phyloP scores from a whole-genome alignment of 2,888 invertebrate genomes.

The Rutpela maculata region DNA sequence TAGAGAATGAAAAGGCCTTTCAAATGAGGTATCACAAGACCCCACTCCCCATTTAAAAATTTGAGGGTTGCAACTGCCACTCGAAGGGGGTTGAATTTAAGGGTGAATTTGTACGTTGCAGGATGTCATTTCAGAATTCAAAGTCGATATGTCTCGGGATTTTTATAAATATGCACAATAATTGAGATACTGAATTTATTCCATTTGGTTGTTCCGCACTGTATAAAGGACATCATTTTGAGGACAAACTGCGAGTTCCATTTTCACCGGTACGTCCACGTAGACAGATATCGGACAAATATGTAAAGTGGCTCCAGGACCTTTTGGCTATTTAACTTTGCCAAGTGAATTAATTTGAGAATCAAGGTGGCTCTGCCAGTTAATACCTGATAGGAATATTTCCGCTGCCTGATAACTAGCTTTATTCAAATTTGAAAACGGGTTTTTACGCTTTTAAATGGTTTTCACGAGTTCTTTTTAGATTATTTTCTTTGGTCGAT shows the following conservation, averaged over 20 bases:
- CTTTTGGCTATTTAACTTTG: constrained; percentile 17
- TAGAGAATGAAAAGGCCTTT: no score
- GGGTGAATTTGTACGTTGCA: no score
- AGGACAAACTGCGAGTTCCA: neutral
- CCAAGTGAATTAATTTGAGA: constrained; percentile 5
- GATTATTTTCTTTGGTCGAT: no score
- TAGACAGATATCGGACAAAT: neutral
- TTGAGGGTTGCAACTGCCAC: no score
- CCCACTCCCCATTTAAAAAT: neutral
- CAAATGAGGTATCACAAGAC: no score
- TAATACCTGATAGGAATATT: constrained; percentile 15
- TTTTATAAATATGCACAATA: no score
- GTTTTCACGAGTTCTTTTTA: no score
- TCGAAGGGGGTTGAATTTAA: no score
- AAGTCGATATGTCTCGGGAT: no score
- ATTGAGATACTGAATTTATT: no score
- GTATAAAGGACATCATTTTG: neutral
- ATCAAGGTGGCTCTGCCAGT: constrained; percentile 16
- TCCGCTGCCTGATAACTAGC: neutral
- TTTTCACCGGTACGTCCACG: neutral
- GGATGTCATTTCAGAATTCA: no score
- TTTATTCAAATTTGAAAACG: neutral
- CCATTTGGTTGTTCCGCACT: no score
- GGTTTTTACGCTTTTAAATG: neutral
- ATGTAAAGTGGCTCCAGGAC: neutral